These are phyloP conservation scores for Campoletis raptor DNA, from an alignment of 2,888 invertebrate genomes.

Conservation along the genomic window DNA sequence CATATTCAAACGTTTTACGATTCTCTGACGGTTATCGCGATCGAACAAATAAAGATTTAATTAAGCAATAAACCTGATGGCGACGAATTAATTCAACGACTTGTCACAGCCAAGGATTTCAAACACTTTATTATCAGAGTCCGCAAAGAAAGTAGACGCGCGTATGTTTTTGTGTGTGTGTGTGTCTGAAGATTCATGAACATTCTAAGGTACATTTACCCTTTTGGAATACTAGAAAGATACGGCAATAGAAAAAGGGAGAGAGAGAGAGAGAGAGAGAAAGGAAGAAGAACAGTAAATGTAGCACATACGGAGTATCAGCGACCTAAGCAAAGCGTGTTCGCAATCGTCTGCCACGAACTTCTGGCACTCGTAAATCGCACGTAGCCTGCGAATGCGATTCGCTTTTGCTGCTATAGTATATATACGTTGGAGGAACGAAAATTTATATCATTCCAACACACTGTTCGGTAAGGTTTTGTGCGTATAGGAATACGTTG, in stretches of 20 bases:
- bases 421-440: constrained; percentile 14
- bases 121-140: constrained; percentile 30
- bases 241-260: neutral
- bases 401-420: constrained; percentile 15
- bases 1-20: constrained; percentile 28
- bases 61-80: constrained; percentile 59
- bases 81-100: constrained; percentile 43
- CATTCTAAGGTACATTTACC: neutral
- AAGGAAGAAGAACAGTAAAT: neutral
- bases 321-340: constrained; percentile 2
- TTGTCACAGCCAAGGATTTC: constrained; percentile 12
- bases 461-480: constrained; percentile 29
- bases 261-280: neutral
- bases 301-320: constrained; percentile 39
- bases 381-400: constrained; percentile 54
- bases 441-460: constrained; percentile 63
- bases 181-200: neutral
- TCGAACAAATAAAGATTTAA: constrained; percentile 45
- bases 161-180: neutral
- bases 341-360: constrained; percentile 36
- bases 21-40: constrained; percentile 8
- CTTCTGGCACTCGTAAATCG: constrained; percentile 64
- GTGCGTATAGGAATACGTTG: neutral
- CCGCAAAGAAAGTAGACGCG: neutral
- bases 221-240: constrained; percentile 23